These are phyloP conservation scores for Tenrec ecaudatus DNA, from an alignment of 2,113 vertebrate species.

Conservation along the genomic window DNA sequence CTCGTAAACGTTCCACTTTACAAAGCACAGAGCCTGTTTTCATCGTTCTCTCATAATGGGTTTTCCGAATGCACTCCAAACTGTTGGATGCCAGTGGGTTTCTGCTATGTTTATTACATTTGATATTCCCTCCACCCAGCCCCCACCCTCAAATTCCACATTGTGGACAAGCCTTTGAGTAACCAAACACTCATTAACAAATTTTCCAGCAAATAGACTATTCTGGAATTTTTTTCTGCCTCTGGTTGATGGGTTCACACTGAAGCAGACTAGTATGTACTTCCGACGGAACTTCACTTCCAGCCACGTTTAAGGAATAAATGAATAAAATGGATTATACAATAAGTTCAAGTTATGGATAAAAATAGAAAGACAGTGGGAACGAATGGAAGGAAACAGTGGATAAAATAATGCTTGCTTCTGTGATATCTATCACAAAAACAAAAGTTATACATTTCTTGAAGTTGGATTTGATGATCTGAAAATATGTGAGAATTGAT, in stretches of 20 bases:
- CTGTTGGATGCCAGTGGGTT: slow-evolving; percentile 55
- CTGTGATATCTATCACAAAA: neutral
- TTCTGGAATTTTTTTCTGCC: slow-evolving; percentile 69
- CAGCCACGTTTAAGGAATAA: slow-evolving; percentile 35
- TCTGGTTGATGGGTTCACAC: slow-evolving; percentile 71
- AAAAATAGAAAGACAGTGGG: slow-evolving; percentile 47
- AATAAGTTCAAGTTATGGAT: slow-evolving; percentile 2
- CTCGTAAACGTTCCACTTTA: slow-evolving; percentile 68
- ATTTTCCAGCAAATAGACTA: slow-evolving; percentile 82
- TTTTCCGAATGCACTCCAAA: slow-evolving; percentile 63
- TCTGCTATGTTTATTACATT: slow-evolving; percentile 73
- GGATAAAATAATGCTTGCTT: neutral
- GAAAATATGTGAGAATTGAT: neutral
- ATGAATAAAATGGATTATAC: slow-evolving; percentile 56
- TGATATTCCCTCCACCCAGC: slow-evolving; percentile 51
- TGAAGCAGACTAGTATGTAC: slow-evolving; percentile 71
- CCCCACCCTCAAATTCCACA: slow-evolving; percentile 64
- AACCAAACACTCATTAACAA: slow-evolving; percentile 79
- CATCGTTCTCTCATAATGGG: slow-evolving; percentile 10
- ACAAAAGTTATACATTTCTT: neutral
- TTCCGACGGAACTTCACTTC: slow-evolving; percentile 49
- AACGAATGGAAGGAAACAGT: slow-evolving; percentile 51
- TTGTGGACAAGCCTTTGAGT: slow-evolving; percentile 71
- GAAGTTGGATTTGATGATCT: neutral
- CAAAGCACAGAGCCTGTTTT: slow-evolving; percentile 73